Evolutionary conservation across 1,140 invertebrate species (phyloP), one percentile per base, ranked within the genome.

Genomic region (Halesus radiatus): DNA sequence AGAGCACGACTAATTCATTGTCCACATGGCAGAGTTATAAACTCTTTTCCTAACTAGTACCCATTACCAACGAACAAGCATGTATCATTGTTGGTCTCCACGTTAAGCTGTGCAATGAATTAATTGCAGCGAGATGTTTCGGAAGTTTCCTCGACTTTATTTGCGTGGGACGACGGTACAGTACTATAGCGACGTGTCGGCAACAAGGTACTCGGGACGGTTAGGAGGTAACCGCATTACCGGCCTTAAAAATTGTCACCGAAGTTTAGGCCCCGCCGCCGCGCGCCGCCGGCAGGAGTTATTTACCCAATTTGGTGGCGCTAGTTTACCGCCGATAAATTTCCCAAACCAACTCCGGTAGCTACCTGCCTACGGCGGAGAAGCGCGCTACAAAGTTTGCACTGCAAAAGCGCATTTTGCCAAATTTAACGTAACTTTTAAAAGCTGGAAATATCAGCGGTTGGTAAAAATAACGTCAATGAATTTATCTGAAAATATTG

Each of bases 261-360:
- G 73, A 79, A 80, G 74, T 75, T 75, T 64, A 80, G 50, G 52
- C 18, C 45, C 3, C 50, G 37, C 72, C 50, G 22, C 53, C 37
- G 37, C 37, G 37, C 37, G 10, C 37, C 53, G 23, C 10, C 73
- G 45, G 60, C 26, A 53, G 72, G 70, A 75, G 80, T 81, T 81
- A 81, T 81, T 81, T 81, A 78, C 80, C 80, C 80, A 81, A 81
- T 81, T 81, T 81, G 76, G 66, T 78, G 56, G 79, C 22, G 73
- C 60, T 52, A 60, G 79, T 64, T 52, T 77, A 60, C 58, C 62
- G 26, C 76, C 76, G 58, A 77, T 80, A 80, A 80, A 80, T 80
- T 64, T 52, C 7, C 52, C 16, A 10, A 32, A n/a, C n/a, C n/a
- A 56, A 18, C 23, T 23, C 56, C 22, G n/a, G 53, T 32, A 22